Evolutionary conservation across 2,888 invertebrate genomes (phyloP), one percentile per base, ranked within the genome.

Genomic region (Scelioninae gen. 1): DNA sequence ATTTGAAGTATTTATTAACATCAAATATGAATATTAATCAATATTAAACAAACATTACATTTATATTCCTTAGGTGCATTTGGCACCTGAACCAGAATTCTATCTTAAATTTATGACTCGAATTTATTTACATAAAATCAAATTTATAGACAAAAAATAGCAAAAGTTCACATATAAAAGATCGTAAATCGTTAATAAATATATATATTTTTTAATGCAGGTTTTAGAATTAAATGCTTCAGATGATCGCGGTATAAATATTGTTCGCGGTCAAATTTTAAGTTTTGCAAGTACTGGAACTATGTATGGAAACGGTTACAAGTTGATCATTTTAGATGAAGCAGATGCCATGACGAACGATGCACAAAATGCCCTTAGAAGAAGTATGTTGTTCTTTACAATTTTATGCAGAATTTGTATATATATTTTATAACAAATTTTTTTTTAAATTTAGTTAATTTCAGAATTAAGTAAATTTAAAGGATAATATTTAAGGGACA

Each of bases 321-420:
- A 99, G 92, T 93, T 99, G 45, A 97, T 99, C 49, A 98, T 99
- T 86, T 93, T 99, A 23, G 99, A 99, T 94, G 99, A 99, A 94
- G 99, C 99, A 0, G 99, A 99, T 94, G 98, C 99, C 0, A 99
- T 99, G 99, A 99, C 99, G 0, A 97, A 97, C 92, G 99, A 99
- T 95, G 99, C 99, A 0, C 99, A 99, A 92, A 99, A 99, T 94
- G 99, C 99, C 32, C 94, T 99, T 0, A 94, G 98, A 87, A 95
- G 98, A 94, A 97, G 97, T 97, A 94, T 94, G 94, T 23, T 9
- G 40, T 0, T 75, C 47, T 45, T 47, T 55, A 63, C 66, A 68
- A 62, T 68, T n/a, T 15, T 51, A 38, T 43, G 31, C 66, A 62
- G n/a, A n/a, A 23, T 23, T 23, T 23, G 4, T 23, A 23, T 23